Percentiles rank a stretch among this genome's conserved stretches.
Conservation (phyloP, 2,797 vertebrate genomes). For the Morelia viridis region DNA sequence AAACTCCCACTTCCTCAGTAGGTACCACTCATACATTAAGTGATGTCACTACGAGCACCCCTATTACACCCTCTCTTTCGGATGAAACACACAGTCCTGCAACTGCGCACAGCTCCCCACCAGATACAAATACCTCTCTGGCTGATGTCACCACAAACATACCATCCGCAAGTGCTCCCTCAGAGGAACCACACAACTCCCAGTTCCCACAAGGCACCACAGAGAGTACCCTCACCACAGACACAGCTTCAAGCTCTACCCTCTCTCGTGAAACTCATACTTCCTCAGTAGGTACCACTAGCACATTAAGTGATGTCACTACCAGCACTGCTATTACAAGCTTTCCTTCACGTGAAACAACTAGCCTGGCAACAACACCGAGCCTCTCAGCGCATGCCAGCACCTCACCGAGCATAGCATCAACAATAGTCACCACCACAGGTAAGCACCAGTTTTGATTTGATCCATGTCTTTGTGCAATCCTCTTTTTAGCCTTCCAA, state of each 20-base stretch:
- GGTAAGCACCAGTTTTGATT: neutral
- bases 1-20: neutral
- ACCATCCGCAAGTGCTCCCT: neutral
- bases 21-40: fast-evolving
- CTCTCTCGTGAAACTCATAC: neutral
- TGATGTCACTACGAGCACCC: neutral
- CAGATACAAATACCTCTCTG: neutral
- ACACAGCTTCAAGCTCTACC: no score
- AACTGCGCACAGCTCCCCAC: neutral
- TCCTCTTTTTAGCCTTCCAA: neutral
- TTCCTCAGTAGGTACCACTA: neutral
- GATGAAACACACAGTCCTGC: neutral
- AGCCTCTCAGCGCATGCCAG: neutral
- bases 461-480: neutral
- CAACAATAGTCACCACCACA: neutral
- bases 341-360: neutral
- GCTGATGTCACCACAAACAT: no score
- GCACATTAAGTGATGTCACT: neutral
- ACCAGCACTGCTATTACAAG: no score
- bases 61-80: neutral
- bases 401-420: no score
- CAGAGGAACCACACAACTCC: neutral
- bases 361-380: no score
- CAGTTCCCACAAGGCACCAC: neutral
- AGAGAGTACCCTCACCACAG: no score